Evolutionary conservation across 2,888 invertebrate genomes (phyloP).

Genomic region (Melangyna quadrimaculata): DNA sequence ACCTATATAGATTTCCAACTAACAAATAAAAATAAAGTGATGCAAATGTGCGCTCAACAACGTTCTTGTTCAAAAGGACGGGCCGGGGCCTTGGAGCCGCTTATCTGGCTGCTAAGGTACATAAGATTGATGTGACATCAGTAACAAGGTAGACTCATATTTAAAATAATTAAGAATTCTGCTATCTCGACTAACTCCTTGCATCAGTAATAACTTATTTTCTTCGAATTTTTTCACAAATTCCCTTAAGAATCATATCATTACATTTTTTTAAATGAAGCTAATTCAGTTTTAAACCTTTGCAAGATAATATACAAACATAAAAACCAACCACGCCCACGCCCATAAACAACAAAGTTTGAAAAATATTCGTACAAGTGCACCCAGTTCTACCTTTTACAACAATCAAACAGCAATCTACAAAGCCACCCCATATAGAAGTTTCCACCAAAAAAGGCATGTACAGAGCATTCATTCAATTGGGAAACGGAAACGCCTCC

Average conservation of each 20-base stretch:
- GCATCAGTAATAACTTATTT: background rate
- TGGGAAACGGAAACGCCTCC: constrained; percentile 66
- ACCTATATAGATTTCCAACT: too few species aligned
- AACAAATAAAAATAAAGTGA: too few species aligned
- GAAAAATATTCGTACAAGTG: background rate
- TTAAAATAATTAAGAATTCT: too few species aligned
- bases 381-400: background rate
- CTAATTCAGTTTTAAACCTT: background rate
- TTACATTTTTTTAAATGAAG: background rate
- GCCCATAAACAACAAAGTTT: background rate
- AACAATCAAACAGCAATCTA: background rate
- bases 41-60: too few species aligned
- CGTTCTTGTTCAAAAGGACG: too few species aligned
- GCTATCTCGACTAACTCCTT: background rate
- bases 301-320: background rate
- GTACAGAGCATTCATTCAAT: constrained; percentile 63
- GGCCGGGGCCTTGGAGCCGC: too few species aligned
- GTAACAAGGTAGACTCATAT: too few species aligned
- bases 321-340: constrained; percentile 18
- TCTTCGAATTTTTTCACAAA: background rate
- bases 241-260: background rate
- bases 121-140: too few species aligned
- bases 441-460: constrained; percentile 32
- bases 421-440: constrained; percentile 41
- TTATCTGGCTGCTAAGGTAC: too few species aligned